phyloP scores from a whole-genome alignment of 2,113 vertebrate genomes.

The Prinia subflava region DNA sequence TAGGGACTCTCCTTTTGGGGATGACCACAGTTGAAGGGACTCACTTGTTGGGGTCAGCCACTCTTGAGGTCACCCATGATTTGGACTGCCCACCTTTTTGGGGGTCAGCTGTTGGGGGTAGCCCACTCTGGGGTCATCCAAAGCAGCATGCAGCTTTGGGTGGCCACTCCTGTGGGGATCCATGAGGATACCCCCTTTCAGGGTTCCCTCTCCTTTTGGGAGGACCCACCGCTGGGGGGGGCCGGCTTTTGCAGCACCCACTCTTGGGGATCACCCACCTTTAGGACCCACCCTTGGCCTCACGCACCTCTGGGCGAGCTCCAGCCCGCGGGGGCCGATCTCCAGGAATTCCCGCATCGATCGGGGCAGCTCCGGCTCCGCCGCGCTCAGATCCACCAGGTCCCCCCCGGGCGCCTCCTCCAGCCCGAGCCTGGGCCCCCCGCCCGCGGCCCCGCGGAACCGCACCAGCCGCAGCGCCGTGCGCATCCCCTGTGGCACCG shows the following conservation, averaged over 20 bases:
- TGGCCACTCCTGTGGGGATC: neutral
- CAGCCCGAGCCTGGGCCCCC: constrained; percentile 76
- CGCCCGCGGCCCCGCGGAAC: constrained; percentile 64
- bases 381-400: constrained; percentile 84
- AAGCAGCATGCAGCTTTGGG: neutral
- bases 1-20: neutral
- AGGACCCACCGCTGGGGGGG: accelerated
- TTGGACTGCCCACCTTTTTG: neutral
- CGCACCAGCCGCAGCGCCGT: constrained; percentile 84
- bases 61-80: too few species aligned
- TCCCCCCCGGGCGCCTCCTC: constrained; percentile 72
- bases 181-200: neutral
- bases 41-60: too few species aligned
- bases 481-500: neutral
- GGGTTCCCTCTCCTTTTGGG: neutral
- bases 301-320: neutral
- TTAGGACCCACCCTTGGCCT: neutral
- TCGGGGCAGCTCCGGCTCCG: constrained; percentile 81
- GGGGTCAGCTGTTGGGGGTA: accelerated
- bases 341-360: constrained; percentile 84
- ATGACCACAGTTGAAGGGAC: too few species aligned
- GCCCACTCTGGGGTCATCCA: neutral
- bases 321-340: constrained; percentile 74
- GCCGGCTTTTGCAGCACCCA: neutral
- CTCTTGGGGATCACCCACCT: too few species aligned